Base-by-base conservation (phyloP, 2,797 vertebrate species). In the Chelon auratus region DNA sequence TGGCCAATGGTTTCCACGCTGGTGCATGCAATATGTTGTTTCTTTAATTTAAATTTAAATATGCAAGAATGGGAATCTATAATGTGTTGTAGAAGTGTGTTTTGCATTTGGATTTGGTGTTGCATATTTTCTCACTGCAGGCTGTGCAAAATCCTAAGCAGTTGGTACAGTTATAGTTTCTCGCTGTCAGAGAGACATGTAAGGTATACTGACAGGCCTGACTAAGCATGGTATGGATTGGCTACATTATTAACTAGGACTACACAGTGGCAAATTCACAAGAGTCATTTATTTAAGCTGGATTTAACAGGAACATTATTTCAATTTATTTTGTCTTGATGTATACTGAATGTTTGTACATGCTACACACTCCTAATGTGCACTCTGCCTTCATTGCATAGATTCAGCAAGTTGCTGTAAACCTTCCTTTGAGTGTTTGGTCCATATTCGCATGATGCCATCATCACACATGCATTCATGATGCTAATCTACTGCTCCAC, bases 211-310 rank as follows among this genome's bases (percentile, higher is more conserved):
- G 53, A 43, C 45, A 61, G 20, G 9, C 37, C 42, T 36, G 37
- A 37, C 48, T 56, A 26, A 14, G 40, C 52, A 62, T 50, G 24
- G 47, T 74, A 61, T 77, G 20, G 64, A 78, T 66, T 51, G 48
- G 3, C 30, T 71, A 42, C 45, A 75, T 84, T 82, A 84, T 84
- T 85, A 78, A 84, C 64, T 11, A 78, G 26, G 9, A 22, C 18
- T 57, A 57, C 30, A 36, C 54, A 37, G 40, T 50, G 52, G 40
- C 55, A n/a, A 59, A 68, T 42, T 13, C 64, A 75, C 13, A 48
- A 30, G 12, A 55, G 50, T 30, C 24, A 7, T 22, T 22, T 52
- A 50, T 58, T 20, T 17, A 14, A 51, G 50, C n/a, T 48, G 12
- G 17, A 45, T 43, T 47, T 51, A 14, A 33, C 47, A 30, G 26